phyloP scores from a whole-genome alignment of 2,113 vertebrate genomes.

The Tretioscincus oriximinensis region DNA sequence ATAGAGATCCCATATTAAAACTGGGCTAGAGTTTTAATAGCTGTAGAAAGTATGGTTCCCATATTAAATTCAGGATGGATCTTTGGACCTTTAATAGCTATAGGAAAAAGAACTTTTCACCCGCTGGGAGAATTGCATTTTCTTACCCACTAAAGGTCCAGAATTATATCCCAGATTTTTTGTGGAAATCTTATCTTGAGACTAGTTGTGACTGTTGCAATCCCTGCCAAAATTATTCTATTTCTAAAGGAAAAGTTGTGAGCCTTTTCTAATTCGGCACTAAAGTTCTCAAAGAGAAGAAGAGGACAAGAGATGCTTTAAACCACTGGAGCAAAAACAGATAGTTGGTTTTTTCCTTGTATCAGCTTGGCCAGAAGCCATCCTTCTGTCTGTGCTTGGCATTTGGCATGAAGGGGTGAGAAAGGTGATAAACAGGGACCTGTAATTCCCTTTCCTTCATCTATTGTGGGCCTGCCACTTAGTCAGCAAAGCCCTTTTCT shows the following conservation, averaged over 20 bases:
- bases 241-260: background rate
- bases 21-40: no score
- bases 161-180: no score
- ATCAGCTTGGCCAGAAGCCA: background rate
- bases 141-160: no score
- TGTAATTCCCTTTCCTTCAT: constrained; percentile 7
- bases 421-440: constrained; percentile 13
- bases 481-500: constrained; percentile 8
- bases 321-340: background rate
- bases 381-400: background rate
- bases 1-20: no score
- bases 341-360: background rate
- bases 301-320: background rate
- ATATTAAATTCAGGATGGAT: no score
- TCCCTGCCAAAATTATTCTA: no score
- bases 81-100: no score
- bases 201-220: background rate
- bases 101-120: no score
- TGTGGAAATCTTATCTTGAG: no score
- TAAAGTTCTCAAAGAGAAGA: background rate
- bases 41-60: no score
- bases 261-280: background rate
- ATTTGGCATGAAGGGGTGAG: background rate
- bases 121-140: no score
- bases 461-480: background rate